Evolutionary conservation across 2,888 invertebrate genomes (phyloP), one percentile per base, ranked within the genome.

Genomic region (Axea sp.): DNA sequence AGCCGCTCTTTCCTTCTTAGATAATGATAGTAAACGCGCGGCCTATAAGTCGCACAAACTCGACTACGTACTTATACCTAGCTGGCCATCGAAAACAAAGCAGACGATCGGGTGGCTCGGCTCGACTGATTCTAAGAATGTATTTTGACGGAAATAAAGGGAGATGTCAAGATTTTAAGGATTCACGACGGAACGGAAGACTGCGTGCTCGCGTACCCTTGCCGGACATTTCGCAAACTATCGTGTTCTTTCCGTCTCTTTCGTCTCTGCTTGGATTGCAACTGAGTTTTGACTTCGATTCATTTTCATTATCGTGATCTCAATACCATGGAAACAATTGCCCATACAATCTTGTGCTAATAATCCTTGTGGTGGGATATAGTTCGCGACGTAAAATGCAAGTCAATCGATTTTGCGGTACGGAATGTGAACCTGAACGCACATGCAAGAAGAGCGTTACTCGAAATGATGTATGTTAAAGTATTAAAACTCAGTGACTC

Each of bases 91-190:
- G 60, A 57, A 39, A 24, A 19, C 43, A 49, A 53, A 71, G 59
- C 43, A 35, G 41, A 43, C 51, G 33, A 68, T 75, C 67, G 68
- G 57, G 41, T 76, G 76, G 75, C 75, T 76, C 69, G 76, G 85
- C 84, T 84, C 78, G 78, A 86, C 86, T 85, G 86, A 85, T 85
- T 83, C 82, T 82, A 86, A 86, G 86, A 85, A 83, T 83, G 83
- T 85, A 85, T 85, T 82, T 81, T 80, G 77, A 77, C 75, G 77
- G 75, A 71, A 67, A n/a, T 14, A 6, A 28, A 28, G 9, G 24
- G 72, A 67, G 57, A 69, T 73, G 67, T 31, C 19, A 59, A 62
- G 69, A 26, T 55, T 51, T 68, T 43, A 53, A 69, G 41, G 35
- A 43, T 45, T 7, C 5, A 8, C 15, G 15, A 11, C 53, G 37